phyloP scores from a whole-genome alignment of 2,797 vertebrate genomes.

The Bovichtus variegatus region DNA sequence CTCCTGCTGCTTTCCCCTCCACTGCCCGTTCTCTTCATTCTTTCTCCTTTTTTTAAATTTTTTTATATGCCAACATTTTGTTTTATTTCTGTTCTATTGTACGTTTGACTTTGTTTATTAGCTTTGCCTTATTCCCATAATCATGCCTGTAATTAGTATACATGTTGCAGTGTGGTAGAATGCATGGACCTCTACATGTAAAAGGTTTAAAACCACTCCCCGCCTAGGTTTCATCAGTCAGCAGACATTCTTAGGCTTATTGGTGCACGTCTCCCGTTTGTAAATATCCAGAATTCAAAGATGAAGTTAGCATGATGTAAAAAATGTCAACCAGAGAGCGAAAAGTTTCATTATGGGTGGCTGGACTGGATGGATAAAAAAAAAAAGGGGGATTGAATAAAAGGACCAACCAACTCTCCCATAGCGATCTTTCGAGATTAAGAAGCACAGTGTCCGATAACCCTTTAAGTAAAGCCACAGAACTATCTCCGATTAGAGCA shows the following conservation, averaged over 20 bases:
- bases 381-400: constrained; percentile 33
- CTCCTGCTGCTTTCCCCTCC: constrained; percentile 14
- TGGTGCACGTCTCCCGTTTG: neutral
- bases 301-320: constrained; percentile 25
- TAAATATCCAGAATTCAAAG: constrained; percentile 32
- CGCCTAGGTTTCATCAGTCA: constrained; percentile 1
- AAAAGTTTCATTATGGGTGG: constrained; percentile 36
- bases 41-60: constrained; percentile 21
- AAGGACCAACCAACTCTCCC: constrained; percentile 38
- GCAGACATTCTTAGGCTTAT: neutral
- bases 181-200: neutral
- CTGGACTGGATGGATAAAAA: constrained; percentile 30
- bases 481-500: constrained; percentile 54
- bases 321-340: constrained; percentile 47
- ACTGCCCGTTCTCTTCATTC: constrained; percentile 24
- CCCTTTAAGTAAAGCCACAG: constrained; percentile 44
- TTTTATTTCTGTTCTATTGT: constrained; percentile 33
- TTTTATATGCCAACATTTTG: constrained; percentile 37
- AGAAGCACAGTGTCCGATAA: constrained; percentile 62
- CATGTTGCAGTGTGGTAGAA: neutral
- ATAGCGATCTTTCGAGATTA: constrained; percentile 53
- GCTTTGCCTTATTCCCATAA: constrained; percentile 3
- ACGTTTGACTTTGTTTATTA: constrained; percentile 38
- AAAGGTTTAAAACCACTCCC: constrained; percentile 19
- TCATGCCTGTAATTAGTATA: constrained; percentile 46